Evolutionary conservation across 1,140 invertebrate species (phyloP), one percentile per base, ranked within the genome.

Genomic region (Dendrolimus kikuchii): DNA sequence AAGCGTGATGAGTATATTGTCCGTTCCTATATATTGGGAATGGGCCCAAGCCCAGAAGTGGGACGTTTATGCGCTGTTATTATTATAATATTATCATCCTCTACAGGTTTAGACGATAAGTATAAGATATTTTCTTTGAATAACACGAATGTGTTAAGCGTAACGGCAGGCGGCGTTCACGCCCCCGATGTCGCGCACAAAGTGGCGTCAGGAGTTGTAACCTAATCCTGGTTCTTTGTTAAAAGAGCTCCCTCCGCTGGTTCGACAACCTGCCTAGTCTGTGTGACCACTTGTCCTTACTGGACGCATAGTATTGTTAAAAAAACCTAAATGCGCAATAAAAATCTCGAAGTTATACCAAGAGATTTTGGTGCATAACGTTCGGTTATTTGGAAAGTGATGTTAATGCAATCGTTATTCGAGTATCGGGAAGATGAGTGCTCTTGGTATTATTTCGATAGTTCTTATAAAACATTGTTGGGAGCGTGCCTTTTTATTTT

Each of bases 361-460:
- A 66, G 46, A 38, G 43, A 51, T 64, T 55, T 69, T 70, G 77
- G 73, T 81, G 78, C 73, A 56, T 67, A 59, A 58, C 45, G 53
- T 64, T 59, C 66, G 58, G 49, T 71, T 62, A 60, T 57, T 46
- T 46, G 54, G 54, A 36, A 41, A 42, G 43, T 54, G 58, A 40
- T 57, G 48, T 48, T 44, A 55, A 53, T 23, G 23, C 51, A 61
- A 59, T 49, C 66, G 53, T 55, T 83, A 60, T 77, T 69, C 57
- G 77, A 81, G 55, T 75, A 77, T 60, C 74, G 74, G 41, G 77
- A 83, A 63, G 77, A 81, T 59, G 83, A 87, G 58, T 89, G 88
- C 67, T 81, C 86, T 40, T 89, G 85, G 83, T 86, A 85, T 78
- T 80, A 84, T 49, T 83, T 88, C 65, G 86, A 88, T 64, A 76